Percentiles rank a stretch among this genome's conserved stretches.
phyloP scores from a whole-genome alignment of 2,113 vertebrate species.

The Podilymbus podiceps region DNA sequence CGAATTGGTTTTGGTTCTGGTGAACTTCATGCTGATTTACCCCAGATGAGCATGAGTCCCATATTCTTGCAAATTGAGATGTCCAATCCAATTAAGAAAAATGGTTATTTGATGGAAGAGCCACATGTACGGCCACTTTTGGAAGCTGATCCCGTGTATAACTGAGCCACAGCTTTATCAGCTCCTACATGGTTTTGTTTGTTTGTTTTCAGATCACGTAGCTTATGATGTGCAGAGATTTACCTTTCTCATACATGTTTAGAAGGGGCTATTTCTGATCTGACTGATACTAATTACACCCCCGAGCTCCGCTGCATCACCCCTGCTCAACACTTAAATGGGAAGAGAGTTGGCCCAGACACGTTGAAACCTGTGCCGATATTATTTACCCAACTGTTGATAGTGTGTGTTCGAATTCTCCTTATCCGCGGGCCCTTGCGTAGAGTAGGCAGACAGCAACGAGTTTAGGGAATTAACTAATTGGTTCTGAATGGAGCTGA shows the following conservation, averaged over 20 bases:
- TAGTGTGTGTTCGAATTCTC: conserved; percentile 58
- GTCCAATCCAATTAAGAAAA: background rate
- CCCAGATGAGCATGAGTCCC: background rate
- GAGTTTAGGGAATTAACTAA: conserved; percentile 94
- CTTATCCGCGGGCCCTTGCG: conserved; percentile 69
- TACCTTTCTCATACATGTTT: background rate
- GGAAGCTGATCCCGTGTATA: background rate
- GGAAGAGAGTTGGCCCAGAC: background rate
- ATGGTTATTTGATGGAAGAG: background rate
- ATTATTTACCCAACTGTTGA: conserved; percentile 75
- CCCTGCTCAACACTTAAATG: background rate
- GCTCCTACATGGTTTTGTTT: background rate
- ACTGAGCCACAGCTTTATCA: background rate
- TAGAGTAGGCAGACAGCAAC: conserved; percentile 90
- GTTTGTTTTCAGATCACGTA: background rate
- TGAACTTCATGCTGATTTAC: background rate
- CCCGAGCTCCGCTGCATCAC: background rate
- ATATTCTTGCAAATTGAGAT: background rate
- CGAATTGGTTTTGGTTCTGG: background rate
- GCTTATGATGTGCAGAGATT: background rate
- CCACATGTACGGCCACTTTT: background rate
- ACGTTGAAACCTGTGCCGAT: background rate
- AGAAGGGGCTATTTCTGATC: background rate
- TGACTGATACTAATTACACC: background rate
- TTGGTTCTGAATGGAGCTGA: conserved; percentile 96